A percentile compares a stretch with the other conserved stretches of the same genome.
These are phyloP conservation scores for Odobenus rosmarus DNA, from an alignment of 2,113 vertebrate species.

Conservation along the genomic window DNA sequence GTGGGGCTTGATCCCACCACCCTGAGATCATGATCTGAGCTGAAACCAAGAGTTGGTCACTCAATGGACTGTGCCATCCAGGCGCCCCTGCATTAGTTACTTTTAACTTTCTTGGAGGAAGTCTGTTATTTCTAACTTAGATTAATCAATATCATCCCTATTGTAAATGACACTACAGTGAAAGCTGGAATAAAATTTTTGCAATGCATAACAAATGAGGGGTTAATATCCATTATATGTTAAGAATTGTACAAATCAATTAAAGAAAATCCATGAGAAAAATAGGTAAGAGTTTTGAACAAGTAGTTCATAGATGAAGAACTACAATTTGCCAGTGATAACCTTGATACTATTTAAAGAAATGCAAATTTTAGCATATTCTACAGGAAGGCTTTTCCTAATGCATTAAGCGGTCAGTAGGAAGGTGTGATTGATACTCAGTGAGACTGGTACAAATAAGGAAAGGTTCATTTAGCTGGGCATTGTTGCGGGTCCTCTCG, in stretches of 20 bases:
- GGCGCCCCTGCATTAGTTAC: neutral
- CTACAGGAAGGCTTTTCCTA: neutral
- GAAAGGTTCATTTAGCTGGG: neutral
- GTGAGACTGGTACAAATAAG: neutral
- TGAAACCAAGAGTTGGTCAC: neutral
- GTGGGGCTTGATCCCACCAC: neutral
- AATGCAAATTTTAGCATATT: slow-evolving; percentile 21
- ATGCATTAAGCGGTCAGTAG: neutral
- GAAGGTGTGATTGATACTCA: neutral
- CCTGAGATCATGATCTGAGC: neutral
- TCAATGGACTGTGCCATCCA: neutral
- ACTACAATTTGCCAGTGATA: slow-evolving; percentile 4
- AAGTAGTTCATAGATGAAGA: slow-evolving; percentile 15
- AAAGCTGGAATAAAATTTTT: slow-evolving; percentile 36
- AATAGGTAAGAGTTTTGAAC: slow-evolving; percentile 1
- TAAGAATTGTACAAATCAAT: neutral
- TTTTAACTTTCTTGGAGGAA: slow-evolving; percentile 24
- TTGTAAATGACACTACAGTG: neutral
- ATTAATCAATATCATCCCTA: neutral
- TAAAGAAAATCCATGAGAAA: slow-evolving; percentile 13
- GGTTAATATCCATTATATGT: neutral
- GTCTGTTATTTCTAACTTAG: neutral
- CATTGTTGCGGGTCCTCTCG: neutral
- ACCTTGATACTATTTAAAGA: slow-evolving; percentile 11
- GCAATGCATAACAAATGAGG: neutral